Percentiles rank a stretch among this genome's conserved stretches.
phyloP scores from a whole-genome alignment of 2,888 invertebrate genomes.

The Neuroscelio doddi region DNA sequence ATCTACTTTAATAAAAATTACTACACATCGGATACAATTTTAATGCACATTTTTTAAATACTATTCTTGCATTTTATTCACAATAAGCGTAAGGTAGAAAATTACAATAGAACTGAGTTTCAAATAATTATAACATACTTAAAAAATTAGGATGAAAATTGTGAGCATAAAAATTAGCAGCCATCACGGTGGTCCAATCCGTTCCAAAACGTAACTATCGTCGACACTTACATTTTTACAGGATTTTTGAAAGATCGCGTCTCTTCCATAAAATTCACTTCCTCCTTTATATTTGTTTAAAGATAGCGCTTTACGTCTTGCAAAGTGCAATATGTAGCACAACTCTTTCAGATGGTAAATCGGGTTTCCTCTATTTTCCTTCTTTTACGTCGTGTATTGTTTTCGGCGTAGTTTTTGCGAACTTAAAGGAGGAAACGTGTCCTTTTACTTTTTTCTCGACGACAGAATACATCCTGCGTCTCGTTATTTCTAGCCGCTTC shows the following conservation, averaged over 20 bases:
- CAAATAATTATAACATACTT: too few species aligned
- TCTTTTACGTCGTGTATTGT: constrained; percentile 1
- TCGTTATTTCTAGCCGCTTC: constrained; percentile 38
- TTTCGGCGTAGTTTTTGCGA: neutral
- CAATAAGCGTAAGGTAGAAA: too few species aligned
- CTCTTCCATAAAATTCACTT: neutral
- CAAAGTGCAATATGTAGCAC: neutral
- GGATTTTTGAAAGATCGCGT: too few species aligned
- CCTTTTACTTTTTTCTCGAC: constrained; percentile 18
- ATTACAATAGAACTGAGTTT: too few species aligned
- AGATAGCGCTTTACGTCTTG: neutral
- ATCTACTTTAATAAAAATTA: too few species aligned
- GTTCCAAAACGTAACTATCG: neutral
- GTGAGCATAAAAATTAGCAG: too few species aligned
- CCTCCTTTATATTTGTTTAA: neutral
- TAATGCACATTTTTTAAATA: too few species aligned
- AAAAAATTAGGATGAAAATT: too few species aligned
- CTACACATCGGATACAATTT: too few species aligned
- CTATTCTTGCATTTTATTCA: too few species aligned
- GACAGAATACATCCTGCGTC: constrained; percentile 32
- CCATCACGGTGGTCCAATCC: neutral
- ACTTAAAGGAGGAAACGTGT: constrained; percentile 22
- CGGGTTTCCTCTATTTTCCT: neutral
- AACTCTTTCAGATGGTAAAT: neutral
- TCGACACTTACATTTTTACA: too few species aligned